Base-by-base conservation (phyloP, 1,140 invertebrate species). In the Hyphantria cunea region DNA sequence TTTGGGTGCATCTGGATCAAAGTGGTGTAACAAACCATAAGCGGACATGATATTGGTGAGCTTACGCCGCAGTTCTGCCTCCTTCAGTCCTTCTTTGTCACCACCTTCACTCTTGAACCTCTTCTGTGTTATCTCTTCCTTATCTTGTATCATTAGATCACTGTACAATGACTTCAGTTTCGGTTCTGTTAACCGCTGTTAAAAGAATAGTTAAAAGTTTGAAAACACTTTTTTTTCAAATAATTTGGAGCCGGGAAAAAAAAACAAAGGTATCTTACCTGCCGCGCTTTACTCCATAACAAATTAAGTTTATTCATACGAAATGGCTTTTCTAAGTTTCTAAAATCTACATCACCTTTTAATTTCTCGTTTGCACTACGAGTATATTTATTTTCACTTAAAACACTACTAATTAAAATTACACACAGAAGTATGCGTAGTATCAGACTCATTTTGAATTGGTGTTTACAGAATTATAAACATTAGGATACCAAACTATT, bases 91-190 rank as follows among this genome's bases (percentile, higher is more conserved):
- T 78, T 96, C 96, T 78, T 96, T 95, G 89, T 98, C 97, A 66
- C 94, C 93, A 34, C 96, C 95, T 72, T 98, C 96, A 58, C 94
- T 92, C 73, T 95, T 96, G 0, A 95, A 78, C 76, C 95, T 94
- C 84, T 99, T 99, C 72, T 94, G 94, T 0, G 94, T 93, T 10
- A 97, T 91, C 92, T 98, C 97, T 85, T 98, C 95, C 91, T 98
- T 98, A 75, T 99, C 97, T 60, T 98, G 97, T 44, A 98, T 93
- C 91, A 96, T 97, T 0, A 99, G 84, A 80, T 98, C 97, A 79
- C 95, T 96, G 72, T 95, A 97, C 11, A 98, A 81, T 0, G 96
- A 96, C 73, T 96, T 96, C 6, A 98, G 85, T 85, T 98, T 98
- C 6, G 93, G 91, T 74, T 97, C 95, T 7, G 96, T 94, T 17